Conservation (phyloP, 1,140 invertebrate genomes). For the Drosophila murphyi region DNA sequence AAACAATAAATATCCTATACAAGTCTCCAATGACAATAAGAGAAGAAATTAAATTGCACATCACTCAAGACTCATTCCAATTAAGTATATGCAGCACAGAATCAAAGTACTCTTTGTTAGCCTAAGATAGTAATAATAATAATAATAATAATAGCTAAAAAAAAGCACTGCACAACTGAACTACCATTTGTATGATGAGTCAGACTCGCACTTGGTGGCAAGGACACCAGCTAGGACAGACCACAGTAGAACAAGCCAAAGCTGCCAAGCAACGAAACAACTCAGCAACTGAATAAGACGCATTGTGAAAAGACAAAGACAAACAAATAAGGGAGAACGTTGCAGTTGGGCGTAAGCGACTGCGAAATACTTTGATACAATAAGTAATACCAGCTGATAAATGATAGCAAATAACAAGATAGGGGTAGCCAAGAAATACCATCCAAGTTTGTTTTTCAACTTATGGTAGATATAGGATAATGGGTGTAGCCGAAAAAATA, state of each 20-base stretch:
- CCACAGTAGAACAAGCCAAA: neutral
- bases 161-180: constrained; percentile 17
- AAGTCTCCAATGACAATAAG: too few relatives aligned
- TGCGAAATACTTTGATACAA: too few relatives aligned
- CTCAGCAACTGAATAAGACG: constrained; percentile 14
- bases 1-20: too few relatives aligned
- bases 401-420: too few relatives aligned
- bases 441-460: too few relatives aligned
- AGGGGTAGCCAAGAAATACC: too few relatives aligned
- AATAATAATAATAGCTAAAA: neutral
- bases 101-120: neutral
- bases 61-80: too few relatives aligned
- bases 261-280: neutral
- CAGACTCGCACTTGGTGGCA: neutral
- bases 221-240: neutral
- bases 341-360: too few relatives aligned
- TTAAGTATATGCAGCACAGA: neutral
- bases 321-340: neutral
- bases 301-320: constrained; percentile 18
- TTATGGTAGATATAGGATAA: too few relatives aligned
- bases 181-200: neutral
- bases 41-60: too few relatives aligned
- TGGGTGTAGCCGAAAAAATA: too few relatives aligned
- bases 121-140: neutral
- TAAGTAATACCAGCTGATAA: too few relatives aligned